Percentiles rank a stretch among this genome's conserved stretches.
Evolutionary conservation across 2,888 invertebrate genomes (phyloP).

Genomic region (Caenorhabditis plicata): DNA sequence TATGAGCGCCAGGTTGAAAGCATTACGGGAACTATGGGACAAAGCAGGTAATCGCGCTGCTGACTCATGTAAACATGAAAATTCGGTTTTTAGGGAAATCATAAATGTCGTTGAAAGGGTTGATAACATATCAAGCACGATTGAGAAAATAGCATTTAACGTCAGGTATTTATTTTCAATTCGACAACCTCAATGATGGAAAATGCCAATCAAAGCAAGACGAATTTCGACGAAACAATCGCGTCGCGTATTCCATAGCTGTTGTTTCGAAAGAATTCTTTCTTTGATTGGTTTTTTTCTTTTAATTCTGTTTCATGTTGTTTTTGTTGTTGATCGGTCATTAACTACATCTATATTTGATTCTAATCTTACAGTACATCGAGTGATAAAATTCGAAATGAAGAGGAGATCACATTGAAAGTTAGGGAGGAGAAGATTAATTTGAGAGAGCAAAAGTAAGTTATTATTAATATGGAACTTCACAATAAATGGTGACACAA

Average conservation of each 20-base stretch:
- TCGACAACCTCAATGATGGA: no score
- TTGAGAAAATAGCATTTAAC: constrained; percentile 32
- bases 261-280: no score
- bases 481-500: no score
- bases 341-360: background rate
- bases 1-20: constrained; percentile 41
- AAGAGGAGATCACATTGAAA: constrained; percentile 20
- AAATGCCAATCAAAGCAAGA: no score
- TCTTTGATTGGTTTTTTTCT: no score
- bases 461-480: no score
- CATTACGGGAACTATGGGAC: constrained; percentile 26
- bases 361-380: constrained; percentile 10
- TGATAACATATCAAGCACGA: constrained; percentile 24
- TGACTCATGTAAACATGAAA: background rate
- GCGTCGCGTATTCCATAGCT: no score
- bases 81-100: constrained; percentile 22
- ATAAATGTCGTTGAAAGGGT: constrained; percentile 39
- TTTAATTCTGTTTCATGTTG: no score
- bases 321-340: background rate
- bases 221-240: no score
- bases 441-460: constrained; percentile 33
- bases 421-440: constrained; percentile 33
- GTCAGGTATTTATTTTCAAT: no score
- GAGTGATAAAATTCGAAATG: constrained; percentile 16
- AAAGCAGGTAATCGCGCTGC: constrained; percentile 15